phyloP scores from a whole-genome alignment of 2,888 invertebrate genomes.

The Achlya flavicornis region DNA sequence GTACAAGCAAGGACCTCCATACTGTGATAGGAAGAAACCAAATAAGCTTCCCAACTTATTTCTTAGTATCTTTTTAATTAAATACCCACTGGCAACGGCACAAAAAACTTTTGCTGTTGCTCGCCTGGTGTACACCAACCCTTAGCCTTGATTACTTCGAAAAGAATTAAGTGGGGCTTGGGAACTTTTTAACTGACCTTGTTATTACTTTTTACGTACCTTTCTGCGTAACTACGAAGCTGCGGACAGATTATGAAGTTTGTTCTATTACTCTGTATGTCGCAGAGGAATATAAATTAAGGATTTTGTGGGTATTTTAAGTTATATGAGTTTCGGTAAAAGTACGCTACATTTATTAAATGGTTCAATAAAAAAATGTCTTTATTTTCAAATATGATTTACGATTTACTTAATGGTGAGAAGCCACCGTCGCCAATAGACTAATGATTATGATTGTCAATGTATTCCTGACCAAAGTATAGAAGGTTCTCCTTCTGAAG shows the following conservation, averaged over 20 bases:
- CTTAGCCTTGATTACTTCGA: neutral
- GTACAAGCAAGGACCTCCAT: too few species aligned
- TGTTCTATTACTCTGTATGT: constrained; percentile 5
- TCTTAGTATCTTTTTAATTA: neutral
- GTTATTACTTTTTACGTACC: constrained; percentile 6
- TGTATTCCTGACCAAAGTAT: too few species aligned
- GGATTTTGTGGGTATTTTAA: neutral
- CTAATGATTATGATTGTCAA: too few species aligned
- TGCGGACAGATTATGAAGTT: constrained; percentile 9
- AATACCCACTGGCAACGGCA: neutral
- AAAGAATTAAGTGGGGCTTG: constrained; percentile 8
- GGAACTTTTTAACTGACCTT: constrained; percentile 2
- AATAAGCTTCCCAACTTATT: neutral
- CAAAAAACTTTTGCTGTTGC: neutral
- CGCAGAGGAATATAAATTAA: neutral
- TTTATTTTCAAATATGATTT: too few species aligned
- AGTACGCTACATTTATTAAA: too few species aligned
- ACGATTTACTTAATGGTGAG: too few species aligned
- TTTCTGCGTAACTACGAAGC: neutral
- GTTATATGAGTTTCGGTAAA: neutral
- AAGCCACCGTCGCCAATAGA: too few species aligned
- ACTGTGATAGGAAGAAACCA: neutral
- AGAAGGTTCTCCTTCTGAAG: too few species aligned
- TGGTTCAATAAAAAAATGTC: too few species aligned
- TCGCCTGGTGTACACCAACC: neutral